A percentile compares a stretch with the other conserved stretches of the same genome.
Conservation (phyloP, 2,888 invertebrate genomes). For the Linnaemya vulpina region DNA sequence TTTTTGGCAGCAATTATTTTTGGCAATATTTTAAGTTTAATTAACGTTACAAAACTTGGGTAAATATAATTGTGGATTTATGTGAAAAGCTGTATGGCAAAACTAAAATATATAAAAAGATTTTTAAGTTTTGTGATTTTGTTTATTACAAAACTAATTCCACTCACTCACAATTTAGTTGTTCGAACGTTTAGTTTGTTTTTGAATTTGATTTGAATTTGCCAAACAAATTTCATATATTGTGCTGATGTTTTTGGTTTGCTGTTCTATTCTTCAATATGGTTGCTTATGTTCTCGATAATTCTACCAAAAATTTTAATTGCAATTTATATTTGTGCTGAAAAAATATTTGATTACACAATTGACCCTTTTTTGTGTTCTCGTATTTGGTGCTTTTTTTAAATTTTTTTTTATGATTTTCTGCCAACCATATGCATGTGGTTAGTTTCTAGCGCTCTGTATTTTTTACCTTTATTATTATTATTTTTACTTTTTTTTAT, state of each 20-base stretch:
- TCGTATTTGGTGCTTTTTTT: constrained; percentile 9
- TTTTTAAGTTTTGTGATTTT: constrained; percentile 40
- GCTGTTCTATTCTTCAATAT: constrained; percentile 39
- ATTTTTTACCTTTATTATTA: constrained; percentile 42
- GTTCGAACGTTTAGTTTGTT: constrained; percentile 29
- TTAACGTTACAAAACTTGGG: constrained; percentile 64
- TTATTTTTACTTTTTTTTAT: constrained; percentile 10
- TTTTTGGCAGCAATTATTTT: constrained; percentile 60
- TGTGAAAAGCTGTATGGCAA: constrained; percentile 36
- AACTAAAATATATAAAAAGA: not conserved
- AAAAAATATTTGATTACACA: constrained; percentile 73
- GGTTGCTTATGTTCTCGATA: constrained; percentile 59
- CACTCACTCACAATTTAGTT: constrained; percentile 18
- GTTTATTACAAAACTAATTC: constrained; percentile 47
- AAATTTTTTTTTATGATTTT: constrained; percentile 17
- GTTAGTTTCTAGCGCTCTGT: constrained; percentile 52
- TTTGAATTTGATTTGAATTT: constrained; percentile 50
- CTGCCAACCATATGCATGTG: constrained; percentile 49
- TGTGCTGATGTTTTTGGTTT: constrained; percentile 54
- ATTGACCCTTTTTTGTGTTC: constrained; percentile 62
- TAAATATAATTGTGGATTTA: constrained; percentile 68
- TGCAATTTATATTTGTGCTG: constrained; percentile 67
- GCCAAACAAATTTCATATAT: constrained; percentile 46
- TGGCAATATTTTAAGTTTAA: constrained; percentile 68
- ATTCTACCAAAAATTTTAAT: constrained; percentile 70